Base-by-base conservation (phyloP, 2,888 invertebrate species). In the Electrophaes corylata region DNA sequence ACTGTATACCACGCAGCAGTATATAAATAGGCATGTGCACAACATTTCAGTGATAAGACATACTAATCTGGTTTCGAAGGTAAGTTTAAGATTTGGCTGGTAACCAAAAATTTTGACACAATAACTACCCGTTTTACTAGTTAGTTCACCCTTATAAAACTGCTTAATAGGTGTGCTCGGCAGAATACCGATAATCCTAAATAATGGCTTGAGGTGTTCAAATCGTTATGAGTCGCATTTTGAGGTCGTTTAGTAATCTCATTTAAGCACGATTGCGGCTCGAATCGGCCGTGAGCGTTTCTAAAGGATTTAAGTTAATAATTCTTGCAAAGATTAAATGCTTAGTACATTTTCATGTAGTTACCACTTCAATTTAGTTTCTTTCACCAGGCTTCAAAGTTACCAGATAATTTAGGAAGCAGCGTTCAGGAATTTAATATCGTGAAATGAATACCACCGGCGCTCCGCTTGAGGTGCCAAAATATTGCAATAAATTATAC, bases 251-350 rank as follows among this genome's bases (percentile, higher is more conserved):
- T 80, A 81, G 79, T 83, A 84, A 82, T 81, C 78, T 73, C 68
- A 73, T 82, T 82, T 80, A 73, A 75, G 73, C 74, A 62, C 75
- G 75, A 78, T 79, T 78, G 76, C 75, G 67, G 72, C 65, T 74
- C 71, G 62, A 74, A 76, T 76, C 72, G 71, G 58, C 64, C 66
- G 72, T 73, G 69, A 79, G 69, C 71, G 69, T 75, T 78, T 78
- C 71, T 57, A 64, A 64, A 64, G 73, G 66, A 70, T 75, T 75
- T 67, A 64, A 66, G 63, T 71, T 14, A 8, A 16, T 1, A 65
- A 70, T 70, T 69, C 64, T 2, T 10, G 26, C 1, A 16, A 14
- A 16, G 0, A 5, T 16, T 2, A n/a, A n/a, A 31, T 31, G 31
- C n/a, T n/a, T 10, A 3, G 1, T 37, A 10, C 10, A 16, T 16